Percentiles rank a stretch among this genome's conserved stretches.
phyloP scores from a whole-genome alignment of 2,888 invertebrate genomes.

The Bembecia ichneumoniformis region DNA sequence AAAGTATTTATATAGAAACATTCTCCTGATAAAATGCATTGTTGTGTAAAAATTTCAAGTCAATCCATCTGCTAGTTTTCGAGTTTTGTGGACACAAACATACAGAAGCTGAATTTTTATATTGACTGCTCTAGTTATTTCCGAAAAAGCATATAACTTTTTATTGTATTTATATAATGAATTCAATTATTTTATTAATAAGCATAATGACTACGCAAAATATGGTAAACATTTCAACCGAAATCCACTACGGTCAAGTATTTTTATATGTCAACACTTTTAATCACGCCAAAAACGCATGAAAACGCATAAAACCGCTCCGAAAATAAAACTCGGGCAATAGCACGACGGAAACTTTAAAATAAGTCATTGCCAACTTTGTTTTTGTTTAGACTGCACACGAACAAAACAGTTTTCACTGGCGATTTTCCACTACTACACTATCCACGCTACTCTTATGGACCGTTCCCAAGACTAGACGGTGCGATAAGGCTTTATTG shows the following conservation, averaged over 20 bases:
- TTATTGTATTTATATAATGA: not conserved
- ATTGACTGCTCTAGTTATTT: too few relatives aligned
- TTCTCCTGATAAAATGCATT: too few relatives aligned
- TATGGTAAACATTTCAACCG: slow-evolving; percentile 3
- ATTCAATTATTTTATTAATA: not conserved
- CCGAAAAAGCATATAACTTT: not conserved
- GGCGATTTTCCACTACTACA: not conserved
- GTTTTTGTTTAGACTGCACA: not conserved
- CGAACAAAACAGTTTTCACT: not conserved
- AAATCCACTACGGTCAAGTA: not conserved
- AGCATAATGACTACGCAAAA: not conserved
- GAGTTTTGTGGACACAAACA: too few relatives aligned
- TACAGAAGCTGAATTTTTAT: too few relatives aligned
- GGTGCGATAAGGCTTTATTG: slow-evolving; percentile 5
- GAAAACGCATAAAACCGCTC: not conserved
- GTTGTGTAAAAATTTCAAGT: too few relatives aligned
- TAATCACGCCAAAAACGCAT: not conserved
- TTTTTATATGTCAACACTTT: not conserved
- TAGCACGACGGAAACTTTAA: not conserved
- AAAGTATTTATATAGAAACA: too few relatives aligned
- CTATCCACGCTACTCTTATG: not conserved
- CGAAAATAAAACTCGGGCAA: not conserved
- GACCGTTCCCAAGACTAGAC: slow-evolving; percentile 3
- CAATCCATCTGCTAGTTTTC: too few relatives aligned
- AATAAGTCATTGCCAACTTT: not conserved